phyloP scores from a whole-genome alignment of 2,797 vertebrate species.

The Xiphorhynchus erythropygius region DNA sequence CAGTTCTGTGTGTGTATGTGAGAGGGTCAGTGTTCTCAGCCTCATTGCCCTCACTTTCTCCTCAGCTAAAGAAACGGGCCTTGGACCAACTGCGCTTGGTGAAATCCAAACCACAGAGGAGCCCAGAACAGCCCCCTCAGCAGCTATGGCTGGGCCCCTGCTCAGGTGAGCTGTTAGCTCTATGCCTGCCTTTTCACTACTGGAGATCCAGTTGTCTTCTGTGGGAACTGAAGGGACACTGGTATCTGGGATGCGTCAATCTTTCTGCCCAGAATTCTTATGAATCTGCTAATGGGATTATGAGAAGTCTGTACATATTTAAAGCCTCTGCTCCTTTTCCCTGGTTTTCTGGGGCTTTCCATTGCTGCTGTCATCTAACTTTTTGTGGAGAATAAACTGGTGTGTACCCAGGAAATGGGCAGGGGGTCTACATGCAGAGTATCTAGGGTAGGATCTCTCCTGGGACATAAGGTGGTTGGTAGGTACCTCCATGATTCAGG shows the following conservation, averaged over 20 bases:
- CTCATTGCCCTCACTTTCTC: not conserved
- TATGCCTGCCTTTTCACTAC: not conserved
- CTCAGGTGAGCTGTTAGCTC: conserved; percentile 50
- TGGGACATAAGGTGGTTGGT: not conserved
- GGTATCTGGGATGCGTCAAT: not conserved
- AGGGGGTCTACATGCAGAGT: not conserved
- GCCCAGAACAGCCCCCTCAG: conserved; percentile 42
- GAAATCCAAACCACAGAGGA: conserved; percentile 76
- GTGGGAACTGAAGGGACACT: not conserved
- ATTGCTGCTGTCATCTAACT: not conserved
- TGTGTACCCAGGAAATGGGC: not conserved
- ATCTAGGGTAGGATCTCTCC: not conserved
- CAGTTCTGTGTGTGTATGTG: not conserved
- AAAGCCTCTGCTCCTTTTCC: not conserved
- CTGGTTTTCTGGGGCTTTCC: not conserved
- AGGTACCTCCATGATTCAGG: not conserved
- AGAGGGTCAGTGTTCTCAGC: not conserved
- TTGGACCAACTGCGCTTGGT: conserved; percentile 83
- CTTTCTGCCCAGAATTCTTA: not conserved
- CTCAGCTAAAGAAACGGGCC: conserved; percentile 83
- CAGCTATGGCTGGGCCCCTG: conserved; percentile 67
- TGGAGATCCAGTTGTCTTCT: not conserved
- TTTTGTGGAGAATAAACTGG: not conserved
- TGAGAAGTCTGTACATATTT: not conserved
- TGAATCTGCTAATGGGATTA: not conserved